A percentile compares a stretch with the other conserved stretches of the same genome.
Conservation (phyloP, 2,113 vertebrate species). For the Salvator merianae region DNA sequence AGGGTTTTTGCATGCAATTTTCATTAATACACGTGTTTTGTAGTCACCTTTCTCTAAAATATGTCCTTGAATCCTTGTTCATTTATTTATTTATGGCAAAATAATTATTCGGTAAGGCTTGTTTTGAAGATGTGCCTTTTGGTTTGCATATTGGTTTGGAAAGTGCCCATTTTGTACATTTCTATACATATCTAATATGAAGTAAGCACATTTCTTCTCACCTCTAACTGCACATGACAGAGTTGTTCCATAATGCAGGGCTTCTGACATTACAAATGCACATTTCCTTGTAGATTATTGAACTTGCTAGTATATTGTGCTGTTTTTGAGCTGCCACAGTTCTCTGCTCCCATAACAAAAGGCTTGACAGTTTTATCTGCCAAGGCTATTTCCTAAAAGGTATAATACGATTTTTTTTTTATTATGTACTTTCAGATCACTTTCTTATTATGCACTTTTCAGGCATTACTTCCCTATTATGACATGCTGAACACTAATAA, state of each 20-base stretch:
- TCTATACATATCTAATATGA: no score
- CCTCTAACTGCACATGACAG: neutral
- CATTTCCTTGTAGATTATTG: neutral
- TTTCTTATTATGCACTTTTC: slow-evolving; percentile 36
- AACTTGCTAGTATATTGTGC: slow-evolving; percentile 13
- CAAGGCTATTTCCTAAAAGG: slow-evolving; percentile 31
- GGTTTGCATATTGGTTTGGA: no score
- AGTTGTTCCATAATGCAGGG: neutral
- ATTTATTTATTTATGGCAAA: no score
- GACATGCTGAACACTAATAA: slow-evolving; percentile 35
- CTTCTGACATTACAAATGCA: slow-evolving; percentile 19
- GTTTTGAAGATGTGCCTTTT: no score
- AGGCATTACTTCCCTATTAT: slow-evolving; percentile 44
- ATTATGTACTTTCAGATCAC: slow-evolving; percentile 11
- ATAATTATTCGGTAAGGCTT: neutral
- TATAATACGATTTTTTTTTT: slow-evolving; percentile 46
- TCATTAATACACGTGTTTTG: no score
- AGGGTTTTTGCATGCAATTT: no score
- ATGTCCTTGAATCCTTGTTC: no score
- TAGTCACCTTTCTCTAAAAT: no score
- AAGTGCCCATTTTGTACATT: no score
- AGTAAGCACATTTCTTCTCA: no score
- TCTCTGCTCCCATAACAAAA: slow-evolving; percentile 33
- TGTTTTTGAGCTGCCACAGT: neutral
- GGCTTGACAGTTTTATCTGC: slow-evolving; percentile 34